Evolutionary conservation across 2,113 vertebrate genomes (phyloP).

Genomic region (Dryoscopus gambensis): DNA sequence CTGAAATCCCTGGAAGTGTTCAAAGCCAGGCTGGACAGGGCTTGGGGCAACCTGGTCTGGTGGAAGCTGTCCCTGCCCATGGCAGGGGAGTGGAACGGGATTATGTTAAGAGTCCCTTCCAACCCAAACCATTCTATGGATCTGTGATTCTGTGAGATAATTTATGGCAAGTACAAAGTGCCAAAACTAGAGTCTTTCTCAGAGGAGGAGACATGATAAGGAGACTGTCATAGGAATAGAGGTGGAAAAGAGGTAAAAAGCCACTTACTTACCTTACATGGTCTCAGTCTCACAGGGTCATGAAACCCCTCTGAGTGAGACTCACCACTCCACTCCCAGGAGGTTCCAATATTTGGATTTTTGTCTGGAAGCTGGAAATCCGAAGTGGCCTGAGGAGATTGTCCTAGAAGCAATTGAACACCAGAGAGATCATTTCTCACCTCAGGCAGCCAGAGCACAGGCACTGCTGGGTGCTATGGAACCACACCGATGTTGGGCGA

Average conservation of each 20-base stretch:
- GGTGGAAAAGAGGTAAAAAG: background rate
- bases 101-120: background rate
- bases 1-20: background rate
- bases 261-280: constrained; percentile 72
- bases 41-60: background rate
- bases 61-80: background rate
- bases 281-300: constrained; percentile 49
- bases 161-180: background rate
- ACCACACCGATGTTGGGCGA: background rate
- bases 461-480: fast-evolving
- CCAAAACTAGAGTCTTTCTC: background rate
- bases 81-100: background rate
- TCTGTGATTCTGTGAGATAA: background rate
- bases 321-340: constrained; percentile 78
- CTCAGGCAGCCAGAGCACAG: background rate
- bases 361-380: constrained; percentile 18
- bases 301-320: background rate
- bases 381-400: background rate
- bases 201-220: background rate
- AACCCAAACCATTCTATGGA: background rate
- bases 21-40: background rate
- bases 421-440: background rate
- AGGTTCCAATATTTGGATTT: constrained; percentile 57
- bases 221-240: background rate
- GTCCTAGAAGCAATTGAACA: constrained; percentile 28